phyloP scores from a whole-genome alignment of 2,888 invertebrate genomes.

The Cephus pulcher region DNA sequence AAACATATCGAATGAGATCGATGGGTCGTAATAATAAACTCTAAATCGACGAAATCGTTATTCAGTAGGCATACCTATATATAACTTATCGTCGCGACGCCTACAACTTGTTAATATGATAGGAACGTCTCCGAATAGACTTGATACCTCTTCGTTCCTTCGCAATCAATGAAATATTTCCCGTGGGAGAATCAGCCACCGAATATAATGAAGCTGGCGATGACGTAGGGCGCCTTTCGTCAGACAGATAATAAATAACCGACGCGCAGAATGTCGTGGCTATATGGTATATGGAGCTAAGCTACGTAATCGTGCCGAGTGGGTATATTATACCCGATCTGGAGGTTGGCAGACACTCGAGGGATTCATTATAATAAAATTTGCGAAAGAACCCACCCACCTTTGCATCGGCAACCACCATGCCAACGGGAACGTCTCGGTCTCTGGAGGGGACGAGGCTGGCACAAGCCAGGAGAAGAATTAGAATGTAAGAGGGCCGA shows the following conservation, averaged over 20 bases:
- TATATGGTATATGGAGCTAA: neutral
- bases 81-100: neutral
- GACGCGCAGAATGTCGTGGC: neutral
- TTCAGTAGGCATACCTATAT: no score
- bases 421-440: neutral
- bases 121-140: slow-evolving; percentile 36
- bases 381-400: slow-evolving; percentile 24
- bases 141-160: slow-evolving; percentile 35
- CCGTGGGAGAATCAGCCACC: slow-evolving; percentile 11
- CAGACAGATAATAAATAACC: neutral
- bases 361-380: slow-evolving; percentile 38
- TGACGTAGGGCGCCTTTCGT: neutral
- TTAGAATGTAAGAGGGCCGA: slow-evolving; percentile 17
- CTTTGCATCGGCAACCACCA: neutral
- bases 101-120: neutral
- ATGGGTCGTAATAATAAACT: neutral
- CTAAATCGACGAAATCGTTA: neutral
- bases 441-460: neutral
- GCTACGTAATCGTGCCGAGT: neutral
- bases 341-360: slow-evolving; percentile 26
- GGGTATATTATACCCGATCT: slow-evolving; percentile 22
- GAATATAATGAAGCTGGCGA: slow-evolving; percentile 24
- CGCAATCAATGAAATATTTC: slow-evolving; percentile 49
- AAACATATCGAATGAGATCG: neutral
- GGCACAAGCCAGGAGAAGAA: slow-evolving; percentile 13